Base-by-base conservation (phyloP, 2,888 invertebrate species). In the Drosophila aldrichi region DNA sequence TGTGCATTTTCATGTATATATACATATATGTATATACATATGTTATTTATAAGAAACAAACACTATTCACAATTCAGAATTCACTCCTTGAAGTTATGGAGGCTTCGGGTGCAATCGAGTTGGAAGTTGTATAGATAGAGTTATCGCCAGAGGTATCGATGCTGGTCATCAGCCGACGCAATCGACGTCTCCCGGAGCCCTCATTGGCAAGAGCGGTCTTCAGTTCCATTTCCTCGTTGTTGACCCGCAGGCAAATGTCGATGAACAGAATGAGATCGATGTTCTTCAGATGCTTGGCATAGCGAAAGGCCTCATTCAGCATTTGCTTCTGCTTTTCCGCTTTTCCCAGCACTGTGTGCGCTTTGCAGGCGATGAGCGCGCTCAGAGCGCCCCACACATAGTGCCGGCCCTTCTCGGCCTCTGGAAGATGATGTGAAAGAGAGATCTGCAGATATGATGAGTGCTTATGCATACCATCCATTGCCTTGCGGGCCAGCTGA, bases 341-440 rank as follows among this genome's bases (percentile, higher is more conserved):
- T 68, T 92, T 92, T 4, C 90, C 89, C 12, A 92, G 61, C 4
- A 90, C 77, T 0, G 91, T 89, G 66, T 92, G 88, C 0, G 92
- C 80, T 41, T 92, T 92, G 41, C 90, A 88, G 9, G 85, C 82
- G 0, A 92, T 40, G 36, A 92, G 74, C 0, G 84, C 70, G 52
- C 89, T 86, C 5, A 92, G 61, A 8, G 91, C 85, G 34, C 75
- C 79, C 92, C 92, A 92, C 9, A 91, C 64, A 18, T 72, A 58
- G 57, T 85, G 89, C 7, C 82, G 82, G 57, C 88, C 90, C 25
- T 57, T 80, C 18, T 74, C 67, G 0, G 90, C 78, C 71, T 91
- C 92, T 85, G 16, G 2, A 40, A 44, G n/a, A n/a, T 3, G 0
- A 0, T 36, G 8, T 4, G 2, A 6, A 6, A 29, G 9, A 29